Evolutionary conservation across 2,113 vertebrate species (phyloP).

Genomic region (Thryonomys swinderianus): DNA sequence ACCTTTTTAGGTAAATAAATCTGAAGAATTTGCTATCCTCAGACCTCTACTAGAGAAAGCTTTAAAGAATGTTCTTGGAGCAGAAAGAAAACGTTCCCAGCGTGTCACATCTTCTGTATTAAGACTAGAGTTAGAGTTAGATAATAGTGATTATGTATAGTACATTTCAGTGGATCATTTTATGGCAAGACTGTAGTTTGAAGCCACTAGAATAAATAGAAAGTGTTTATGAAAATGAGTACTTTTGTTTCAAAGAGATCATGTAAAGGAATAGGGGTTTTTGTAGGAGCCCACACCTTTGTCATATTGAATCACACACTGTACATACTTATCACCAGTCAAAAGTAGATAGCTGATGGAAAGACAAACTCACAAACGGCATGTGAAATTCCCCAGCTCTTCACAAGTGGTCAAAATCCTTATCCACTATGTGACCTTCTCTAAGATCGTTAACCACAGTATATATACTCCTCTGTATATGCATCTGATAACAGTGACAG

Average conservation of each 20-base stretch:
- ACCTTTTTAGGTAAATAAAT: background rate
- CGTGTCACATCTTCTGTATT: background rate
- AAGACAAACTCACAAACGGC: background rate
- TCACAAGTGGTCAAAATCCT: background rate
- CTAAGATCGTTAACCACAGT: background rate
- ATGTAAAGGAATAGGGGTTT: background rate
- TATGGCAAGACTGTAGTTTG: background rate
- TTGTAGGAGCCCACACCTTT: background rate
- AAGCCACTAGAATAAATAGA: background rate
- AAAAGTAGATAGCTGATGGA: background rate
- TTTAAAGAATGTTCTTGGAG: constrained; percentile 22
- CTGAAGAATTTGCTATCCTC: background rate
- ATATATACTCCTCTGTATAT: background rate
- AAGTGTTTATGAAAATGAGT: background rate
- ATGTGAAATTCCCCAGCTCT: background rate
- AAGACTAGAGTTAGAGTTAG: background rate
- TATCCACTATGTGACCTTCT: background rate
- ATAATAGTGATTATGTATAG: background rate
- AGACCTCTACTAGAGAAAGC: background rate
- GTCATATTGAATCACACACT: accelerated
- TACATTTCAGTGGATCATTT: background rate
- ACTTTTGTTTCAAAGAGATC: background rate
- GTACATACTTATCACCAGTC: background rate
- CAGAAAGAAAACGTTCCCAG: background rate
- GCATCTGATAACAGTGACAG: background rate